These are phyloP conservation scores for Nycteola revayana DNA, from an alignment of 2,888 invertebrate species.

Conservation along the genomic window DNA sequence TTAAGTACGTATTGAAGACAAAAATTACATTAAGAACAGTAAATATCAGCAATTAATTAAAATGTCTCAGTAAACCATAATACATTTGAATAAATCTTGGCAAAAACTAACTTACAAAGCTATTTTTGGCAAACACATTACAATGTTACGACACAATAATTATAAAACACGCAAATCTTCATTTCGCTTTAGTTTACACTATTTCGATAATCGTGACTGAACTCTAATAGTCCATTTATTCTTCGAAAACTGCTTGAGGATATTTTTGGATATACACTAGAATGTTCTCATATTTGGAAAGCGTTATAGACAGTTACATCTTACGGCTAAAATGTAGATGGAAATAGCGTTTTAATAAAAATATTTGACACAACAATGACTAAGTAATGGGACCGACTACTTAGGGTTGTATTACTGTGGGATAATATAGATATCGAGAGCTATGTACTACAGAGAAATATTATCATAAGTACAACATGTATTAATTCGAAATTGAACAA, in stretches of 20 bases:
- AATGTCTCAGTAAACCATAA: slow-evolving; percentile 29
- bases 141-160: slow-evolving; percentile 31
- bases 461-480: no score
- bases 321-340: no score
- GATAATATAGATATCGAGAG: slow-evolving; percentile 15
- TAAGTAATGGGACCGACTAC: slow-evolving; percentile 14
- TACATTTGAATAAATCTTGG: slow-evolving; percentile 26
- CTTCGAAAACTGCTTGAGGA: slow-evolving; percentile 1
- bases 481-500: slow-evolving; percentile 28
- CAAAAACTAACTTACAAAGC: slow-evolving; percentile 40
- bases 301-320: no score
- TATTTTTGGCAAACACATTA: slow-evolving; percentile 47
- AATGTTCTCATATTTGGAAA: no score
- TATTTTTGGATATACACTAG: no score
- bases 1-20: slow-evolving; percentile 41
- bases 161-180: slow-evolving; percentile 18
- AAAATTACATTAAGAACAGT: slow-evolving; percentile 13
- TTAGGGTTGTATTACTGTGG: slow-evolving; percentile 8
- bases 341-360: no score
- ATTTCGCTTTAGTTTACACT: slow-evolving; percentile 2
- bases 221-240: not conserved
- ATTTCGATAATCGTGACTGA: no score
- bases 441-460: slow-evolving; percentile 28
- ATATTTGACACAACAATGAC: slow-evolving; percentile 13
- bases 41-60: slow-evolving; percentile 15